Base-by-base conservation (phyloP, 2,797 vertebrate genomes). In the Paedocypris micromegethes region DNA sequence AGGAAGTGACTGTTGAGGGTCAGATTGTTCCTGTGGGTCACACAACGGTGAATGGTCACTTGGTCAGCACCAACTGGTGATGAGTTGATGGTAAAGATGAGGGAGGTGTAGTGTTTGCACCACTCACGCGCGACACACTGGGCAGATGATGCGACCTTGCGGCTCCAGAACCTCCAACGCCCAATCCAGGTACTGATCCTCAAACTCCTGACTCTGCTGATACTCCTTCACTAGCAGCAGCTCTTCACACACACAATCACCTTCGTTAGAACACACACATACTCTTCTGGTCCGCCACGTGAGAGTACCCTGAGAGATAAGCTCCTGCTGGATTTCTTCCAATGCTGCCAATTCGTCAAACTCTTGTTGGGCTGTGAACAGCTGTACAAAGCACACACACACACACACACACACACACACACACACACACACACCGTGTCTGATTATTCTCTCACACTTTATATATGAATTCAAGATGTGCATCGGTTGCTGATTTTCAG, bases 321-420 rank as follows among this genome's bases (percentile, higher is more conserved):
- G 71, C 63, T 98, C 96, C 75, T 90, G 90, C 2, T 95, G 92
- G 76, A 98, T 95, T 75, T 96, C 93, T 58, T 97, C 94, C 3
- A 97, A 80, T 0, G 92, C 84, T 0, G 88, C 78, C 60, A 94
- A 77, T 44, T 96, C 92, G 56, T 91, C 79, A 0, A 80, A 78
- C 46, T 93, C 90, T 40, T 87, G 85, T 48, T 81, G 72, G 40
- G 83, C 54, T 62, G 83, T 63, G 54, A 81, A 77, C 73, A 87
- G 75, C 88, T 91, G 80, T 45, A 6, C 2, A 2, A 3, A 39
- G 9, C n/a, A 4, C 3, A 41, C 39, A 41, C 23, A 23, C 23
- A 23, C 23, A 23, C 23, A 41, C 39, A 5, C 2, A 3, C 55
- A 42, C n/a, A 4, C 3, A 41, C 39, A 41, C n/a, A n/a, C n/a